These are phyloP conservation scores for Enhydra lutris DNA, from an alignment of 2,113 vertebrate genomes.

Conservation along the genomic window DNA sequence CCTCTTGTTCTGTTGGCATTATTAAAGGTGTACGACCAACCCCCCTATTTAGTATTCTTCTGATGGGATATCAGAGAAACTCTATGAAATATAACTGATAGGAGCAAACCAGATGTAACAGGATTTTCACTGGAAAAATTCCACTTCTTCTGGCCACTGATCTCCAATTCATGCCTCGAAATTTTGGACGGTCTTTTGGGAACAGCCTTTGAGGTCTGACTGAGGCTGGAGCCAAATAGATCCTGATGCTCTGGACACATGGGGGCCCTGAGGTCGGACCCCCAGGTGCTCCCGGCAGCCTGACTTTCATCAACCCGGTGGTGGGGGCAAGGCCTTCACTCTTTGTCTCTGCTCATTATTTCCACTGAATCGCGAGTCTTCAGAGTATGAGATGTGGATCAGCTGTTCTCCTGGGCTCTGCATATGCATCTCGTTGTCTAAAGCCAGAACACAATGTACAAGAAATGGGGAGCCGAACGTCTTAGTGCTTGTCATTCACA, in stretches of 20 bases:
- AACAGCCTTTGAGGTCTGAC: constrained; percentile 1
- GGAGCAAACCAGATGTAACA: constrained; percentile 8
- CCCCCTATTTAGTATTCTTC: constrained; percentile 1
- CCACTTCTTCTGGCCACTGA: not conserved
- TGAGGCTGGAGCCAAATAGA: not conserved
- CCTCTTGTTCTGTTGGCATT: not conserved
- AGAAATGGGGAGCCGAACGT: not conserved
- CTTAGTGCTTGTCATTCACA: not conserved
- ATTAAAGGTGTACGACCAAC: not conserved
- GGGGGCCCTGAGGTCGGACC: not conserved
- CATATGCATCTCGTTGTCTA: not conserved
- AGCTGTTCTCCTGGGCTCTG: not conserved
- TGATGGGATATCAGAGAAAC: constrained; percentile 29
- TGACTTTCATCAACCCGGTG: not conserved
- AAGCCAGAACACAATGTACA: not conserved
- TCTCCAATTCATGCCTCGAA: constrained; percentile 38
- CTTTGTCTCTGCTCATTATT: constrained; percentile 6
- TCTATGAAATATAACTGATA: not conserved
- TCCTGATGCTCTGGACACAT: not conserved
- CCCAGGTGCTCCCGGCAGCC: not conserved
- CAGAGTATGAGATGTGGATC: not conserved
- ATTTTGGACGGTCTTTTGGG: not conserved
- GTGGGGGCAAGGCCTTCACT: not conserved
- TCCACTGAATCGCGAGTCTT: not conserved
- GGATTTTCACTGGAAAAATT: constrained; percentile 43